Conservation (phyloP, 1,140 invertebrate genomes). For the Drosophila repleta region DNA sequence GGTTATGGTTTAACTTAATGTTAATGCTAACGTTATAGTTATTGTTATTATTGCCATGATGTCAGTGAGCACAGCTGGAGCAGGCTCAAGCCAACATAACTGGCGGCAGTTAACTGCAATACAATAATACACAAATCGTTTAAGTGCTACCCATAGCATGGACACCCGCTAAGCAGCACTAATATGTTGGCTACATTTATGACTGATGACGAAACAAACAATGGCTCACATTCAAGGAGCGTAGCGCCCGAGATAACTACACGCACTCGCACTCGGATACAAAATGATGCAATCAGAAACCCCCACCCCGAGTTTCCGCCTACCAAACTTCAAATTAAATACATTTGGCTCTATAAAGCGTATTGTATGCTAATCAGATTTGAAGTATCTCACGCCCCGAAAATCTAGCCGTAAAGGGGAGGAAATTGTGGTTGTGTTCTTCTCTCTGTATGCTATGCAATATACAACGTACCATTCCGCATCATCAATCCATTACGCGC, state of each 20-base stretch:
- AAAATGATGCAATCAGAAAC: constrained; percentile 8
- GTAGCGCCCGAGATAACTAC: not conserved
- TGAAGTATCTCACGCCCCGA: constrained; percentile 13
- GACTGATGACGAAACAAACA: constrained; percentile 31
- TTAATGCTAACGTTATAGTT: constrained; percentile 12
- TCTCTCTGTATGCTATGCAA: not conserved
- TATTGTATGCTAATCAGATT: constrained; percentile 70
- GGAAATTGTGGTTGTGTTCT: not conserved
- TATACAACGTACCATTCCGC: not conserved
- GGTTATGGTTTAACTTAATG: constrained; percentile 1
- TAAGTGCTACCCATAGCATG: not conserved
- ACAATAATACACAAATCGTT: constrained; percentile 20
- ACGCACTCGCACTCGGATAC: not conserved
- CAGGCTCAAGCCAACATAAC: constrained; percentile 39
- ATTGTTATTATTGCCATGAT: constrained; percentile 22
- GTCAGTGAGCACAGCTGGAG: constrained; percentile 26
- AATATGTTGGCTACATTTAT: constrained; percentile 33
- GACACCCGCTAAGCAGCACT: constrained; percentile 23
- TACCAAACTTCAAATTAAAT: constrained; percentile 33
- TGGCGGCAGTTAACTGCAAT: constrained; percentile 24
- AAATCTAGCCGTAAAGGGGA: not conserved
- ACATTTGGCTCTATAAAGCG: constrained; percentile 32
- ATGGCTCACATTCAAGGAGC: constrained; percentile 21
- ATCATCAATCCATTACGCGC: not conserved
- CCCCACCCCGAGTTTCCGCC: not conserved